Conservation (phyloP, 2,888 invertebrate species). For the Schizaphis graminum region DNA sequence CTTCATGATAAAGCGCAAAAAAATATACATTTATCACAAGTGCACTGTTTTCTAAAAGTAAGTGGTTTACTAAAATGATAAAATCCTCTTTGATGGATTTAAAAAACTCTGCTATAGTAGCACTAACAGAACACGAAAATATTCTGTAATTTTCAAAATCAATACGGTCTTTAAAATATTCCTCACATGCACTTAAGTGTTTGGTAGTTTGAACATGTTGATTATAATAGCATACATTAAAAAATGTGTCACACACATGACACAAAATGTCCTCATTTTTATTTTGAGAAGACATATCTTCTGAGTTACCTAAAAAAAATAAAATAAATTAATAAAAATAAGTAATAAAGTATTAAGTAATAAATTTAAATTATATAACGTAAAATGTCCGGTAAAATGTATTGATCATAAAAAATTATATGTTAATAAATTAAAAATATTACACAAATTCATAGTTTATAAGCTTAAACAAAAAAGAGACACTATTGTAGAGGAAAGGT, state of each 20-base stretch:
- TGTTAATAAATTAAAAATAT: neutral
- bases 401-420: neutral
- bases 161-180: neutral
- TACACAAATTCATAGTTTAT: neutral
- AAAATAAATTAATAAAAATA: too few species aligned
- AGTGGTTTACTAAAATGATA: neutral
- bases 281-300: neutral
- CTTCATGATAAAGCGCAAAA: constrained; percentile 2
- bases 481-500: neutral
- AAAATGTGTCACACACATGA: neutral
- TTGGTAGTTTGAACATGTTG: neutral
- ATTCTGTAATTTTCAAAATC: constrained; percentile 24
- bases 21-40: neutral
- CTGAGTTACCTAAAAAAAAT: neutral
- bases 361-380: neutral
- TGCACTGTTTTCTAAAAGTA: neutral
- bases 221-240: neutral
- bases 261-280: neutral
- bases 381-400: neutral
- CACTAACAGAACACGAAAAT: neutral
- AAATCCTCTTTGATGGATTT: neutral
- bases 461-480: neutral
- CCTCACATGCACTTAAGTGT: neutral
- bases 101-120: neutral
- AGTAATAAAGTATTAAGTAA: neutral